Evolutionary conservation across 30 jellyfish, hydroid and myxozoan genomes (phyloP), one percentile per base, ranked within the genome.

Genomic region (Hydractinia echinata): DNA sequence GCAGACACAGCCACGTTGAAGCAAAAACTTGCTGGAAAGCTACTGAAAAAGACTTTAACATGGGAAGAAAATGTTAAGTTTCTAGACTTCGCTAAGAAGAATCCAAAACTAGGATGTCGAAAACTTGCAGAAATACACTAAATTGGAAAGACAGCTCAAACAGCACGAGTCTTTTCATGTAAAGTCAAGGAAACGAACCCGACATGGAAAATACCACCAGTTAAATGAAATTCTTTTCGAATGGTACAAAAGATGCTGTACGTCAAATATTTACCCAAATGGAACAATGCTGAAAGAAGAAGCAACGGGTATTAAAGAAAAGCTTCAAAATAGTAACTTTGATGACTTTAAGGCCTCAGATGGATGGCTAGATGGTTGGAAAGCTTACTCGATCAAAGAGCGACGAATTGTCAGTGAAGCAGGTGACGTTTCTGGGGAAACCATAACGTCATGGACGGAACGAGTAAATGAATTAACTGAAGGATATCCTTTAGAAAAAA

Each of bases 181-280:
- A 56, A 56, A 56, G n/a, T 56, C 68, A 56, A 56, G n/a, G n/a
- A 56, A 56, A 56, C 68, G 68, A 56, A 56, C n/a, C 13, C 68
- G 68, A 10, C 68, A 56, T 56, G 68, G 68, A 56, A 56, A 56
- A n/a, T 56, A 56, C n/a, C 68, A 56, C n/a, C 13, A 56, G 68
- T 9, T 56, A 10, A 56, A 56, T 56, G n/a, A n/a, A 9, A 56
- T 56, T 56, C 68, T 56, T 56, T 56, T 9, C 68, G 68, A 56
- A n/a, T 56, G 68, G 68, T 56, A 56, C n/a, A 56, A 56, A 56
- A 56, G 68, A 56, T 56, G 68, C n/a, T 56, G 68, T n/a, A n/a
- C 68, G 10, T 56, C 68, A 56, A 56, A 56, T n/a, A 56, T 56
- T 9, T 56, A 9, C 68, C 68, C 68, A 56, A 56, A 56, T n/a